These are phyloP conservation scores for Oscheius sp. DNA, from an alignment of 2,888 invertebrate genomes.

Conservation along the genomic window DNA sequence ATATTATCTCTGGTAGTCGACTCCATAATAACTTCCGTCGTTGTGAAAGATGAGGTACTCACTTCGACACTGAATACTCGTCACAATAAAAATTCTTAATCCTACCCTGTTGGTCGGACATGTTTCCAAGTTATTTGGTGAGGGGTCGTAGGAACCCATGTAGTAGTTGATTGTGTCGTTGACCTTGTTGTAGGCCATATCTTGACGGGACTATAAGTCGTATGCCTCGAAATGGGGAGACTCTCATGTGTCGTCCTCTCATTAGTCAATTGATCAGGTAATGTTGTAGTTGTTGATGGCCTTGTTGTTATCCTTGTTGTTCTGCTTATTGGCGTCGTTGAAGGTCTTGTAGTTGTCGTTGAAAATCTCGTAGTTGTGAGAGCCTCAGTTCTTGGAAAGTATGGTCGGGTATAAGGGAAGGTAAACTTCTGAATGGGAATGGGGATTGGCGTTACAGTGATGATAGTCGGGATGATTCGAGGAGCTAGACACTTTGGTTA, in stretches of 20 bases:
- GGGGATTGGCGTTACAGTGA: constrained; percentile 27
- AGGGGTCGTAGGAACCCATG: constrained; percentile 13
- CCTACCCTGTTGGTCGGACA: constrained; percentile 9
- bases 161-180: constrained; percentile 25
- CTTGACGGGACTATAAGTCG: constrained; percentile 23
- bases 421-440: constrained; percentile 20
- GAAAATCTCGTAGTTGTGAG: background rate
- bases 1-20: constrained; percentile 24
- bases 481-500: background rate
- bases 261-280: background rate
- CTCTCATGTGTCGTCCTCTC: constrained; percentile 15
- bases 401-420: constrained; percentile 14
- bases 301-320: constrained; percentile 11
- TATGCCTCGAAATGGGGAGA: constrained; percentile 19
- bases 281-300: background rate
- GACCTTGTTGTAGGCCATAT: constrained; percentile 25
- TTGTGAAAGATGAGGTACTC: background rate
- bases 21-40: background rate
- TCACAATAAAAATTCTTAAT: background rate
- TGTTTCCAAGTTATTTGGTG: constrained; percentile 11
- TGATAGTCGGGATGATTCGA: constrained; percentile 37
- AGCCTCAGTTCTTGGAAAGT: background rate
- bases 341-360: background rate
- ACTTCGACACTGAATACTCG: background rate
- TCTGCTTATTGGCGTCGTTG: background rate